Evolutionary conservation across 1,140 invertebrate genomes (phyloP).

Genomic region (Druon quercuslanigerum): DNA sequence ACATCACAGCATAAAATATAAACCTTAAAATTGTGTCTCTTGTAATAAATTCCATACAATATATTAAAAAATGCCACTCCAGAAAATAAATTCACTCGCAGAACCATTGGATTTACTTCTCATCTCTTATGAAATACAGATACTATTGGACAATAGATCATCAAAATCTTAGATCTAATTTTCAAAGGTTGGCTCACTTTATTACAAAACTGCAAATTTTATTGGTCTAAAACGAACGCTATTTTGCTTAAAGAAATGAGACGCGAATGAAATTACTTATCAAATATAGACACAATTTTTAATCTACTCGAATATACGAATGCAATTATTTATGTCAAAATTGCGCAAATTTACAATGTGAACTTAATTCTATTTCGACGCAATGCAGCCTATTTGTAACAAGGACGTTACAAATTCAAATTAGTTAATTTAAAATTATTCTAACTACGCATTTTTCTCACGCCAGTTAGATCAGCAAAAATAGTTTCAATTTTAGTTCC

Average conservation of each 20-base stretch:
- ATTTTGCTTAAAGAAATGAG: not conserved
- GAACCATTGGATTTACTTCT: no score
- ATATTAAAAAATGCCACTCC: not conserved
- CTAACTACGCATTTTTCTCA: not conserved
- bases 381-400: constrained; percentile 15
- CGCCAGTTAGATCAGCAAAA: not conserved
- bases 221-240: no score
- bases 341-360: constrained; percentile 20
- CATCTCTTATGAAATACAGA: no score
- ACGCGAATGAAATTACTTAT: not conserved
- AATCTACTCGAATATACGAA: not conserved
- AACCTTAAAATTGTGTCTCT: not conserved
- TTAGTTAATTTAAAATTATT: not conserved
- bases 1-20: not conserved
- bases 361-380: constrained; percentile 28
- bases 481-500: not conserved
- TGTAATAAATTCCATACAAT: not conserved
- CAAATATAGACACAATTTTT: not conserved
- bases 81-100: no score
- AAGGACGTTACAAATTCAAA: not conserved
- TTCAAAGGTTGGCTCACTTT: no score
- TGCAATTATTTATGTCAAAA: not conserved
- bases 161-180: no score
- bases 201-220: no score
- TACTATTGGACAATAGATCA: no score